phyloP scores from a whole-genome alignment of 2,888 invertebrate genomes.

The Chironomus tentans region DNA sequence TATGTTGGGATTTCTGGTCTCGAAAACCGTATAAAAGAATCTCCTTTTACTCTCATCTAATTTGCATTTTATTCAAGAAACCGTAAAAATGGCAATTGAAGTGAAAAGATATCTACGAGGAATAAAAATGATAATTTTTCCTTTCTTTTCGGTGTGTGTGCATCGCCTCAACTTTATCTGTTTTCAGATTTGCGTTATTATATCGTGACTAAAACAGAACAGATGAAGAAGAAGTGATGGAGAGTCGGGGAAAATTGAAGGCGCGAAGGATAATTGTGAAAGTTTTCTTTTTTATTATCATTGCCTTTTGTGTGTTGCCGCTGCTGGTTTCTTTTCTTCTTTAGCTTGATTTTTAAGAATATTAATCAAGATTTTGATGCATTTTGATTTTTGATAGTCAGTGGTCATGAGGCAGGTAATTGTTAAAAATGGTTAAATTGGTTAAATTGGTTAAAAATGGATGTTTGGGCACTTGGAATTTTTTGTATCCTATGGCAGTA shows the following conservation, averaged over 20 bases:
- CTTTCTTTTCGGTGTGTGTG: not conserved
- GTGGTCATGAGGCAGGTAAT: too few relatives aligned
- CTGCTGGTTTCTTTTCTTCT: not conserved
- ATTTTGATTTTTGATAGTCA: too few relatives aligned
- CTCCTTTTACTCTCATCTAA: conserved; percentile 1
- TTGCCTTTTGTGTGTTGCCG: not conserved
- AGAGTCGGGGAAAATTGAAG: not conserved
- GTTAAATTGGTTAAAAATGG: too few relatives aligned
- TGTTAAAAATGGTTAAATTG: too few relatives aligned
- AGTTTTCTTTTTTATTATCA: not conserved
- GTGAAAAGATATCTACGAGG: conserved; percentile 14
- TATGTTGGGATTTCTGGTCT: conserved; percentile 8
- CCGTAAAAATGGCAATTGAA: conserved; percentile 19
- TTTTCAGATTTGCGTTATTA: too few relatives aligned
- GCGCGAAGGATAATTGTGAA: conserved; percentile 1
- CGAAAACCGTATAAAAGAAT: not conserved
- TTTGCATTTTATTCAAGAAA: conserved; percentile 24
- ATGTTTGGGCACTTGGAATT: too few relatives aligned
- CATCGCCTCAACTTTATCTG: too few relatives aligned
- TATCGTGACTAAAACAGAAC: not conserved
- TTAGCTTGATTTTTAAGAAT: not conserved
- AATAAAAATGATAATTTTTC: conserved; percentile 14
- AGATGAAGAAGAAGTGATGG: not conserved
- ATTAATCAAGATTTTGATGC: too few relatives aligned
- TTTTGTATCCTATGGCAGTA: too few relatives aligned